A percentile compares a stretch with the other conserved stretches of the same genome.
Evolutionary conservation across 2,113 vertebrate species (phyloP).

Genomic region (Megatriorchis doriae): DNA sequence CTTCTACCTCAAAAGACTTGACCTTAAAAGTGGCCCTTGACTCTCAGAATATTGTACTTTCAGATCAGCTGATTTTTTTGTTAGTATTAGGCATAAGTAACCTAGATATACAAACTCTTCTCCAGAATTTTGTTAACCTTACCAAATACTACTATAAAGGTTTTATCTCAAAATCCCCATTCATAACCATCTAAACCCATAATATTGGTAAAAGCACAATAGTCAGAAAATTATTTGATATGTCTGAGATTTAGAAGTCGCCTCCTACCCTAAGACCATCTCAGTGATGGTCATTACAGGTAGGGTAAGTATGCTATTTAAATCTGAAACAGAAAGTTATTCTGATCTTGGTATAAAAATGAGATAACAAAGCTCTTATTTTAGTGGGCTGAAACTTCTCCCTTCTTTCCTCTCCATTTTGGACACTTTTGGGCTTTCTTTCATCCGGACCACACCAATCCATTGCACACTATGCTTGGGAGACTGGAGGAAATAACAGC

Average conservation of each 20-base stretch:
- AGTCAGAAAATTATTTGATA: background rate
- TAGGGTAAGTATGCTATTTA: background rate
- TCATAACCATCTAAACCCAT: background rate
- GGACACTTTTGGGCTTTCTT: background rate
- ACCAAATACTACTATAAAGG: background rate
- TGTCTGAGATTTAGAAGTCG: background rate
- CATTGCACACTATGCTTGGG: background rate
- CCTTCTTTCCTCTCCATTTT: background rate
- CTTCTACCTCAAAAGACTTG: background rate
- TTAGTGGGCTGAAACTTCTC: background rate
- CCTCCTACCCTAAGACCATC: background rate
- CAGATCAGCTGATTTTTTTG: background rate
- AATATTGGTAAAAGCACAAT: background rate
- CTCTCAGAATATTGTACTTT: background rate
- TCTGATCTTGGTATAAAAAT: background rate
- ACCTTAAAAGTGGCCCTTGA: background rate
- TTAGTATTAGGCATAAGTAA: background rate
- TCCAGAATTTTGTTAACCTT: background rate
- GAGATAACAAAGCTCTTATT: background rate
- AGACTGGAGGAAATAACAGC: background rate
- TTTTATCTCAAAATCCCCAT: background rate
- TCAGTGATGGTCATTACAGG: background rate
- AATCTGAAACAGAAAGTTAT: background rate
- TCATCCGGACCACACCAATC: background rate
- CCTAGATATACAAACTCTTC: accelerated